phyloP scores from a whole-genome alignment of 2,888 invertebrate genomes.

The Dexiosoma caninum region DNA sequence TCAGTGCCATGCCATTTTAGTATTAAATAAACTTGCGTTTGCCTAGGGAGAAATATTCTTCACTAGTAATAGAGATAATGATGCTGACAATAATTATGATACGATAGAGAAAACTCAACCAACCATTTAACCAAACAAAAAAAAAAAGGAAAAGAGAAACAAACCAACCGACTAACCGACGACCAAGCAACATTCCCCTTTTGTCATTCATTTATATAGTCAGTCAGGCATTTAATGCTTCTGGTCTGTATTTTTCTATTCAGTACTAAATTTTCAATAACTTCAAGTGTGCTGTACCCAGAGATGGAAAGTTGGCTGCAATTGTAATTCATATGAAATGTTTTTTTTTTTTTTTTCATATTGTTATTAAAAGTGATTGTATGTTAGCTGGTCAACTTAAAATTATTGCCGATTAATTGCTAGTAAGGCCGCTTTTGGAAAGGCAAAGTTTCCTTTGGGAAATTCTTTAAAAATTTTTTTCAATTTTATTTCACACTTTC shows the following conservation, averaged over 20 bases:
- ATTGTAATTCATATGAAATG: too few species aligned
- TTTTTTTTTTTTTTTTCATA: too few species aligned
- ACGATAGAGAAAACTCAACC: constrained; percentile 32
- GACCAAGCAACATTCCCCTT: not conserved
- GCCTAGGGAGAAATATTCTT: not conserved
- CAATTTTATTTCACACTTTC: too few species aligned
- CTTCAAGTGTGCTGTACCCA: not conserved
- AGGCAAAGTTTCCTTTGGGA: too few species aligned
- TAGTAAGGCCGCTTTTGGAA: too few species aligned
- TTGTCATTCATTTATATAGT: not conserved
- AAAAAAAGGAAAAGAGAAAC: too few species aligned
- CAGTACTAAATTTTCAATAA: not conserved
- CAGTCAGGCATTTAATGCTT: not conserved
- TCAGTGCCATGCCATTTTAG: not conserved
- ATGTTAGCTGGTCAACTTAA: too few species aligned
- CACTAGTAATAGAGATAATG: constrained; percentile 6
- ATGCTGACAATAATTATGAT: constrained; percentile 22
- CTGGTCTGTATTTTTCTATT: not conserved
- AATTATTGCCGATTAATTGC: too few species aligned
- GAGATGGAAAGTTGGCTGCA: not conserved
- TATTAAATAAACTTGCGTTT: not conserved
- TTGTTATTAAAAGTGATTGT: too few species aligned
- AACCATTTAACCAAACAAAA: constrained; percentile 43
- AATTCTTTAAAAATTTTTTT: too few species aligned
- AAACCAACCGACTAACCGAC: constrained; percentile 30